phyloP scores from a whole-genome alignment of 2,113 vertebrate genomes.

The Myiopsitta monachus region DNA sequence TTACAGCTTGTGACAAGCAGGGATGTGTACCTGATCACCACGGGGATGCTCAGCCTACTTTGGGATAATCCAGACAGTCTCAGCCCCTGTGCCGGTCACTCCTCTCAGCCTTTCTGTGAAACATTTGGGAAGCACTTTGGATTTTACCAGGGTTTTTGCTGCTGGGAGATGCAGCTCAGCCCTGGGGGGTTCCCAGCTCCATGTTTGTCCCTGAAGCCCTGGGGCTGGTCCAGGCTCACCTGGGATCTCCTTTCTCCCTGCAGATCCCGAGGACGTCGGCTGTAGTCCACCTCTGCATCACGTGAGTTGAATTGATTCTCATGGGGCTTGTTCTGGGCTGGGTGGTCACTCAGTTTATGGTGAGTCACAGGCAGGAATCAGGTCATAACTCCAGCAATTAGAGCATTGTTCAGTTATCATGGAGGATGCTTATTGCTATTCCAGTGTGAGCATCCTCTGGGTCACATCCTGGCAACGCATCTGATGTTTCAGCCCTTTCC shows the following conservation, averaged over 20 bases:
- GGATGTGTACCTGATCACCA: neutral
- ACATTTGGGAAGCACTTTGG: neutral
- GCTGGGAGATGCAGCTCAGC: neutral
- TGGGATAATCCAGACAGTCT: neutral
- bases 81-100: accelerated
- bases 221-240: neutral
- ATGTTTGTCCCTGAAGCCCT: accelerated
- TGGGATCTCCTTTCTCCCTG: neutral
- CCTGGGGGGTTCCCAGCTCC: neutral
- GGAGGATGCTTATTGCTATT: neutral
- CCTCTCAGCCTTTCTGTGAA: neutral
- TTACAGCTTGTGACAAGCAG: neutral
- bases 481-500: neutral
- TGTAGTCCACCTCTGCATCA: slow-evolving; percentile 86
- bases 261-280: slow-evolving; percentile 93
- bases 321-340: accelerated
- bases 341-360: neutral
- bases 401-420: neutral
- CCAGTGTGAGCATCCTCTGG: neutral
- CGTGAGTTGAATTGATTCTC: slow-evolving; percentile 47
- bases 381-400: accelerated
- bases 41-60: neutral
- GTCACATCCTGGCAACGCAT: accelerated
- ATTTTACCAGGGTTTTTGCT: neutral
- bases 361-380: neutral